A percentile compares a stretch with the other conserved stretches of the same genome.
phyloP scores from a whole-genome alignment of 53 echinoderm and acorn worm genomes.

The Temnopleurus reevesii region DNA sequence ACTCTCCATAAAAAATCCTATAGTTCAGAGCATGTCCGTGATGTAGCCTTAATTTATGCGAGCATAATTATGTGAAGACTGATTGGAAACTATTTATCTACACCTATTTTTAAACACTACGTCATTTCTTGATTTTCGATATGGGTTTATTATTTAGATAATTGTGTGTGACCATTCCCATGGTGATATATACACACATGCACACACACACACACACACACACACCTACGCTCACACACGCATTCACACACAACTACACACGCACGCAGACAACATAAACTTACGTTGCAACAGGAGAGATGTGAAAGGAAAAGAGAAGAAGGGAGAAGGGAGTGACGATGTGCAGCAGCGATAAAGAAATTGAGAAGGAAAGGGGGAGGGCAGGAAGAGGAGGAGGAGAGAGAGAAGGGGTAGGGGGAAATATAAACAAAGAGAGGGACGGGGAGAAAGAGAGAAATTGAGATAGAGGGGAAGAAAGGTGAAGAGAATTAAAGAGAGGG shows the following conservation, averaged over 20 bases:
- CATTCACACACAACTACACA: background rate
- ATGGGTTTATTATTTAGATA: no score
- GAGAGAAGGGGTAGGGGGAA: background rate
- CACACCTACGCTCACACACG: constrained; percentile 21
- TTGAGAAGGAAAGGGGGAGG: background rate
- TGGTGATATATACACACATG: background rate
- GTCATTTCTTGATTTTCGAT: no score
- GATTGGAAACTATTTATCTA: no score
- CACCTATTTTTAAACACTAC: no score
- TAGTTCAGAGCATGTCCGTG: no score
- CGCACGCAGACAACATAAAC: background rate
- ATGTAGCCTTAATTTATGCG: no score
- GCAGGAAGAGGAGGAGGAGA: background rate
- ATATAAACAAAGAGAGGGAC: background rate
- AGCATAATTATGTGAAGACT: no score
- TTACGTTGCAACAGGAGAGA: background rate
- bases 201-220: constrained; percentile 22
- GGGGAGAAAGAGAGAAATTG: background rate
- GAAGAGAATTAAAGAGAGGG: background rate
- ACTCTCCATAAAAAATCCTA: no score
- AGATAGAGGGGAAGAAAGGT: background rate
- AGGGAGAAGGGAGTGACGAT: background rate
- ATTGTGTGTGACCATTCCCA: no score
- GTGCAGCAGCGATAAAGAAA: background rate
- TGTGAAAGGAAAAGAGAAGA: background rate